Base-by-base conservation (phyloP, 2,888 invertebrate species). In the Habroteleia sp. region DNA sequence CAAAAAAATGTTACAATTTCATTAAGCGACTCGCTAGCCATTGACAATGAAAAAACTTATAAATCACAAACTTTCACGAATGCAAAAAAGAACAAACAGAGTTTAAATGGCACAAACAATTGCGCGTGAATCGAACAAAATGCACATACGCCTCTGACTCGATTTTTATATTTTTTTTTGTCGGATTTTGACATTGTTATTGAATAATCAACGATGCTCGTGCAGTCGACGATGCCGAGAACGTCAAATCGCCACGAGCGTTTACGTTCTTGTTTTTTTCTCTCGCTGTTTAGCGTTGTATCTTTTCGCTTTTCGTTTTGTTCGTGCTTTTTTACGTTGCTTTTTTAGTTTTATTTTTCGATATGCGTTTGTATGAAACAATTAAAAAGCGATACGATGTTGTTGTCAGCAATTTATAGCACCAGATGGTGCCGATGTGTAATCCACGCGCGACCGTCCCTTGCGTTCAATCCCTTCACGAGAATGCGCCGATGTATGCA, bases 361-460 rank as follows among this genome's bases (percentile, higher is more conserved):
- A 48, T 16, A 25, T 58, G 33, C 33, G 33, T 29, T 41, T 63
- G 16, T 41, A 44, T 14, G 52, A 48, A 58, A 60, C 60, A 52
- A 69, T 69, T 60, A 69, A 69, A 69, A 60, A 60, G 37, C 52
- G 44, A 60, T 69, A 44, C 33, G 25, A 31, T 39, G 8, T 52
- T 52, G 56, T 46, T 60, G 60, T 31, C 60, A 44, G 27, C 60
- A 44, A 69, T 69, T 69, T 60, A 69, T 69, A 44, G 37, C 37
- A n/a, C 50, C 69, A 69, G 60, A 33, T 69, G 69, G 52, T 60
- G 69, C 50, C 50, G 50, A 60, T 60, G 60, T 60, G 42, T 60
- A 69, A 69, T 69, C 69, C 68, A 50, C 39, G 23, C 44, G 17
- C 39, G 20, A n/a, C 8, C 35, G 35, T 8, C 37, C 29, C 29